These are phyloP conservation scores for Amblyjoppa proteus DNA, from an alignment of 2,888 invertebrate genomes.

Conservation along the genomic window DNA sequence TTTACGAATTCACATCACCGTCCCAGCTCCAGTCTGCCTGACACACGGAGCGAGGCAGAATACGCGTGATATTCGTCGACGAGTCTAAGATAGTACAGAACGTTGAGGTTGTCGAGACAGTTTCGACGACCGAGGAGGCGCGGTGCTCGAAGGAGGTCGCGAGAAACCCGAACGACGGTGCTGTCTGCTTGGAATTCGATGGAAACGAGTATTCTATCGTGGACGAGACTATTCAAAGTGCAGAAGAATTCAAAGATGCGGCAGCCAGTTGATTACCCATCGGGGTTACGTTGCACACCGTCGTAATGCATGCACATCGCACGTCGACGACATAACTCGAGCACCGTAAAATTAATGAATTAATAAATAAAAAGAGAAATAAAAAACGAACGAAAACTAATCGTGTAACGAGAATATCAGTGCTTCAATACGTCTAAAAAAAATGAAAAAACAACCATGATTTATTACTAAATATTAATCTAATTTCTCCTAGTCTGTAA, in stretches of 20 bases:
- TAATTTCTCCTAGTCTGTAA: slow-evolving; percentile 78
- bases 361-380: not conserved
- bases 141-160: not conserved
- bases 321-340: slow-evolving; percentile 15
- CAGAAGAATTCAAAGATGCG: slow-evolving; percentile 36
- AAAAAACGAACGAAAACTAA: slow-evolving; percentile 45
- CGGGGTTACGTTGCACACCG: not conserved
- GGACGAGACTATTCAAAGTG: slow-evolving; percentile 49
- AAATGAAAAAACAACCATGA: slow-evolving; percentile 68
- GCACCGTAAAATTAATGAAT: slow-evolving; percentile 28
- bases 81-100: slow-evolving; percentile 73
- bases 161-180: slow-evolving; percentile 14
- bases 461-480: slow-evolving; percentile 75
- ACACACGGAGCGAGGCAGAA: slow-evolving; percentile 78
- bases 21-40: slow-evolving; percentile 84
- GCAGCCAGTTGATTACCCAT: slow-evolving; percentile 59
- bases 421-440: slow-evolving; percentile 71
- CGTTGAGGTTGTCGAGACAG: slow-evolving; percentile 67
- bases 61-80: slow-evolving; percentile 80
- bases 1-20: slow-evolving; percentile 85
- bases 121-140: slow-evolving; percentile 31
- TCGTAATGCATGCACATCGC: slow-evolving; percentile 34
- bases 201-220: slow-evolving; percentile 49
- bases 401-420: slow-evolving; percentile 64
- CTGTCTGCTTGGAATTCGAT: slow-evolving; percentile 26